Evolutionary conservation across 2,113 vertebrate genomes (phyloP).

Genomic region (Ptychochromis oligacanthus): DNA sequence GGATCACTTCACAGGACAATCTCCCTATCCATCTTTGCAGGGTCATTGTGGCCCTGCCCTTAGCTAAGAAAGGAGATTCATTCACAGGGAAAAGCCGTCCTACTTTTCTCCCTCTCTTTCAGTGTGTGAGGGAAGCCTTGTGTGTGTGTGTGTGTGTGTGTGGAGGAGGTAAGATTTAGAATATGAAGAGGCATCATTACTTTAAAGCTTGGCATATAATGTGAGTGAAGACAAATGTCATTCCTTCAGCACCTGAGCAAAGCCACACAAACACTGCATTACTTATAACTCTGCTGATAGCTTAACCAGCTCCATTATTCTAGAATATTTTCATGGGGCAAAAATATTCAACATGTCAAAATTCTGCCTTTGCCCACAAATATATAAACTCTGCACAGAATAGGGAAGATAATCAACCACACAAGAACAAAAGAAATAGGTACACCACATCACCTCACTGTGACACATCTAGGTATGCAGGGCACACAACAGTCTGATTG

Average conservation of each 20-base stretch:
- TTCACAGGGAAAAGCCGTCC: slow-evolving; percentile 82
- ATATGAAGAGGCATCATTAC: slow-evolving; percentile 82
- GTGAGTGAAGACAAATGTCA: slow-evolving; percentile 54
- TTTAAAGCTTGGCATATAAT: slow-evolving; percentile 78
- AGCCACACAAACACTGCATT: background rate
- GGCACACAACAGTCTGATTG: background rate
- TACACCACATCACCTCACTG: background rate
- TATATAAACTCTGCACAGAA: background rate
- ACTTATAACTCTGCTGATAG: background rate
- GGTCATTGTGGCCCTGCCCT: slow-evolving; percentile 84
- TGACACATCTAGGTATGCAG: background rate
- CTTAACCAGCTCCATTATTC: background rate
- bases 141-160: slow-evolving; percentile 45
- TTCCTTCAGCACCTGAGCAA: slow-evolving; percentile 17
- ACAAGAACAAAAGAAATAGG: background rate
- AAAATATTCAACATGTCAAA: background rate
- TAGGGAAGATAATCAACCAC: background rate
- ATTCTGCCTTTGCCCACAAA: background rate
- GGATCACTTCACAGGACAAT: slow-evolving; percentile 93
- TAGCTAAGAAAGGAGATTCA: slow-evolving; percentile 83
- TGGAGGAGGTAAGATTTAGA: slow-evolving; percentile 81
- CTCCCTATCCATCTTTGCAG: slow-evolving; percentile 89
- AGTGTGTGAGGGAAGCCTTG: slow-evolving; percentile 62
- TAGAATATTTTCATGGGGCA: no score
- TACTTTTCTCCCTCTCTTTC: slow-evolving; percentile 54